A percentile compares a stretch with the other conserved stretches of the same genome.
phyloP scores from a whole-genome alignment of 2,888 invertebrate genomes.

The Pherbina coryleti region DNA sequence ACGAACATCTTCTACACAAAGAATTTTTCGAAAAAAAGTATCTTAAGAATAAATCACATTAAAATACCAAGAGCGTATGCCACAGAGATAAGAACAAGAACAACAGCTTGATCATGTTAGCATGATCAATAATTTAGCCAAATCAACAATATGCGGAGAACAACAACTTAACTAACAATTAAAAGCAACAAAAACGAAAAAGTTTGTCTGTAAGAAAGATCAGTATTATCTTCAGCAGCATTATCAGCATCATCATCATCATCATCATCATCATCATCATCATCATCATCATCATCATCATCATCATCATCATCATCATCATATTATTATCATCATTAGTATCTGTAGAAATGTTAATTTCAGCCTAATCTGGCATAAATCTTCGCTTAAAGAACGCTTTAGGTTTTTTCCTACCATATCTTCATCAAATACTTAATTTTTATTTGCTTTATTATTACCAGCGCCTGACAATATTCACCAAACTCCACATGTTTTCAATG shows the following conservation, averaged over 20 bases:
- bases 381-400: constrained; percentile 9
- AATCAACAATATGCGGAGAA: neutral
- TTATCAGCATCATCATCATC: neutral
- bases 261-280: neutral
- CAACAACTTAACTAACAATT: constrained; percentile 11
- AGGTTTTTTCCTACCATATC: constrained; percentile 10
- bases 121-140: constrained; percentile 7
- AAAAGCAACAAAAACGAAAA: neutral
- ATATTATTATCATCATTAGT: neutral
- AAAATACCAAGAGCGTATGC: constrained; percentile 25
- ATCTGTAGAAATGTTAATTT: constrained; percentile 29
- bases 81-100: constrained; percentile 15
- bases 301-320: neutral
- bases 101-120: neutral
- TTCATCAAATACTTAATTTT: constrained; percentile 31
- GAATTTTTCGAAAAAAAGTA: neutral
- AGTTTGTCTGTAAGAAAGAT: neutral
- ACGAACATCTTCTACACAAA: too few relatives aligned
- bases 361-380: constrained; percentile 27
- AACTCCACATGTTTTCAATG: neutral
- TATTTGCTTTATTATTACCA: constrained; percentile 5
- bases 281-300: constrained; percentile 5
- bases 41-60: constrained; percentile 1
- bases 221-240: neutral
- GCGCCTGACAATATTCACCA: neutral